Evolutionary conservation across 2,888 invertebrate species (phyloP).

Genomic region (Tanytarsus gracilentus): DNA sequence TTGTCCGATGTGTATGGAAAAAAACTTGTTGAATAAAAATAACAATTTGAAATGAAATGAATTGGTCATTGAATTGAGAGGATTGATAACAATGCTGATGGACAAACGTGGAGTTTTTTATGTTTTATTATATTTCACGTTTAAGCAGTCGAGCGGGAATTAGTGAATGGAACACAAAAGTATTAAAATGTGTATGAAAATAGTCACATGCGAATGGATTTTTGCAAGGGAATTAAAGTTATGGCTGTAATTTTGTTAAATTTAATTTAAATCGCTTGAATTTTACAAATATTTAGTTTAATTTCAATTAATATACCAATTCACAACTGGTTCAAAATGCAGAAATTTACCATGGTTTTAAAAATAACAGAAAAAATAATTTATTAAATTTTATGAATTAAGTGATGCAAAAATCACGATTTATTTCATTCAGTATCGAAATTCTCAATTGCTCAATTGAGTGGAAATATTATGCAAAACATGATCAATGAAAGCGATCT

Average conservation of each 20-base stretch:
- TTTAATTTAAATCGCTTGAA: too few species aligned
- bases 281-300: too few species aligned
- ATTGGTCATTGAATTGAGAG: constrained; percentile 21
- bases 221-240: too few species aligned
- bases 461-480: constrained; percentile 21
- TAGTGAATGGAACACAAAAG: too few species aligned
- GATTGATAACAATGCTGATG: not conserved
- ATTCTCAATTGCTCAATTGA: constrained; percentile 22
- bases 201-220: too few species aligned
- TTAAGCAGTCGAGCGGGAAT: too few species aligned
- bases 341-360: too few species aligned
- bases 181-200: too few species aligned
- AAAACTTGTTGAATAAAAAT: constrained; percentile 28
- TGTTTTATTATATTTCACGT: not conserved
- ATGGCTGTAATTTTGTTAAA: too few species aligned
- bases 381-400: not conserved
- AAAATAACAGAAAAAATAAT: not conserved
- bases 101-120: not conserved
- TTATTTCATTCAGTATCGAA: not conserved
- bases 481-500: not conserved
- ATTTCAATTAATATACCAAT: too few species aligned
- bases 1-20: constrained; percentile 15
- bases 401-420: not conserved
- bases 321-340: too few species aligned
- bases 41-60: constrained; percentile 24